Evolutionary conservation across 2,888 invertebrate genomes (phyloP), one percentile per base, ranked within the genome.

Genomic region (Tipula confusa): DNA sequence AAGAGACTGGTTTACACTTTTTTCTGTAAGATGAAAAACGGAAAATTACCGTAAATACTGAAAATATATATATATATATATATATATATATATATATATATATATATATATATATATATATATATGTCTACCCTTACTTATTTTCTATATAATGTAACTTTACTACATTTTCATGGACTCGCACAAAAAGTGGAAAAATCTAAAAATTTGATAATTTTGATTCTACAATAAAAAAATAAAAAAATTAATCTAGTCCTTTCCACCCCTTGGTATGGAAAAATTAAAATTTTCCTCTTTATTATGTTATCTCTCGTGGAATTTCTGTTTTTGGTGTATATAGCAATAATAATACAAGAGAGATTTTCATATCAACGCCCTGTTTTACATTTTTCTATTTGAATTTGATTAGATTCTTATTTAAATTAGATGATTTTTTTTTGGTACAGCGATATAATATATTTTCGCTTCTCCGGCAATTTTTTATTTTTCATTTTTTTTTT

Each of bases 381-480:
- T 83, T 83, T 83, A 83, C 83, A 83, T 83, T 83, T 83, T 83
- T 24, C 24, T 83, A 83, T 43, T 83, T 83, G 83, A 83, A 83
- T 83, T 83, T 83, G 83, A 83, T 83, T 83, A 83, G 83, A 43
- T 83, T 83, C 83, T 83, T 83, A 83, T 83, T 83, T 83, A 83
- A 83, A 83, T 83, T 83, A 83, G 83, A 83, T 83, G 29, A 48
- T 82, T 24, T 43, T 82, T 80, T 64, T 80, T 80, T 29, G 29
- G 80, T 31, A 31, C 80, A 29, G 80, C 29, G 80, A 80, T 80
- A 31, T 80, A 80, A 29, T 31, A 29, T 80, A 80, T 80, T 80
- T 80, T 80, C 29, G 80, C 80, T 80, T 80, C 80, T 80, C 31
- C 80, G 31, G 80, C 80, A 80, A 29, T 80, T 80, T n/a, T 80